A percentile compares a stretch with the other conserved stretches of the same genome.
Conservation (phyloP, 2,113 vertebrate species). For the Poeciliopsis retropinna region DNA sequence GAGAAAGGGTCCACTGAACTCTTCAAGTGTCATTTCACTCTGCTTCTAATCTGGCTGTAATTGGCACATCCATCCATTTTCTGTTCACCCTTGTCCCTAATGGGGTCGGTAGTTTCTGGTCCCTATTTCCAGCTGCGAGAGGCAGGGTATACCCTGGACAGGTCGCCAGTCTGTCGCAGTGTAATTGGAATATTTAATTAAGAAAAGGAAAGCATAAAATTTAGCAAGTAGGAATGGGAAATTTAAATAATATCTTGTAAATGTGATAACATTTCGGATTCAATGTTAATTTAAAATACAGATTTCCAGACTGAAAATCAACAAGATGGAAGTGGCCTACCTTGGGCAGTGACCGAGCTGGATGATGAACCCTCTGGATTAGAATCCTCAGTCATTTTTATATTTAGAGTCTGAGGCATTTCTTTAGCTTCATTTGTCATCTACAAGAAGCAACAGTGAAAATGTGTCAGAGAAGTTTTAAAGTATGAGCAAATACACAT, state of each 20-base stretch:
- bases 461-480: conserved; percentile 7
- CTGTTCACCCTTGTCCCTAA: too few species aligned
- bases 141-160: too few species aligned
- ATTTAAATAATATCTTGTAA: too few species aligned
- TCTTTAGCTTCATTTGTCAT: conserved; percentile 32
- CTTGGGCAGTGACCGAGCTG: conserved; percentile 40
- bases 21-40: background rate
- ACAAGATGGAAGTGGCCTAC: conserved; percentile 35
- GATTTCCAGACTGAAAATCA: background rate
- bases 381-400: conserved; percentile 44
- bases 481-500: background rate
- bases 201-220: too few species aligned
- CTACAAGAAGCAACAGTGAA: conserved; percentile 27
- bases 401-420: conserved; percentile 46
- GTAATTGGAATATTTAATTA: too few species aligned
- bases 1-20: too few species aligned
- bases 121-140: too few species aligned
- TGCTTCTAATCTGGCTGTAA: background rate
- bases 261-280: too few species aligned
- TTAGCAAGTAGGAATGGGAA: too few species aligned
- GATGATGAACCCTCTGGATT: conserved; percentile 31
- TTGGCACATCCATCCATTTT: too few species aligned
- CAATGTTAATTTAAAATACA: background rate
- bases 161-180: too few species aligned
- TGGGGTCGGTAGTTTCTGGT: too few species aligned